phyloP scores from a whole-genome alignment of 2,113 vertebrate genomes.

The Melanerpes aurifrons region DNA sequence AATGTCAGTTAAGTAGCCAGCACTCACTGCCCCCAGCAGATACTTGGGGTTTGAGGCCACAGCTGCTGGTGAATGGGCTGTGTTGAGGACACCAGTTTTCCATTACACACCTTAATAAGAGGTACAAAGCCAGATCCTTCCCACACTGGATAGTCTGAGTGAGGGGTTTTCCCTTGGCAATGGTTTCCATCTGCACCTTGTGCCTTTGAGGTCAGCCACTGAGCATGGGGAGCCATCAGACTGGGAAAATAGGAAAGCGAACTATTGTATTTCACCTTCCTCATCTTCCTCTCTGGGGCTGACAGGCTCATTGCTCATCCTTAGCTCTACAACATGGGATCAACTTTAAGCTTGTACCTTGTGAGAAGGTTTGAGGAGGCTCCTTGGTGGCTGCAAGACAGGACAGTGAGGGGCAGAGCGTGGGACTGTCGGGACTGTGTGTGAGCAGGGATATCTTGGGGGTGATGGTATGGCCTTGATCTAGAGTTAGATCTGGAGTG shows the following conservation, averaged over 20 bases:
- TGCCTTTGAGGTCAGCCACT: background rate
- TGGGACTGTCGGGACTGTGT: background rate
- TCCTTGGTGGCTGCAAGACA: background rate
- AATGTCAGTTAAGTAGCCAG: background rate
- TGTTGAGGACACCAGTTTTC: background rate
- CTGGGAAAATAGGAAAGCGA: background rate
- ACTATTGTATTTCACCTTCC: background rate
- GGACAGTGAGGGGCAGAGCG: rapidly evolving
- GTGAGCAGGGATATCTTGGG: background rate
- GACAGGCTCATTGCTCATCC: background rate
- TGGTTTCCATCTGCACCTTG: rapidly evolving
- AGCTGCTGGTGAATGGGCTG: background rate
- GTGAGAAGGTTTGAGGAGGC: background rate
- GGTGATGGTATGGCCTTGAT: background rate
- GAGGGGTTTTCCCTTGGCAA: background rate
- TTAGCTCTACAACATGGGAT: background rate
- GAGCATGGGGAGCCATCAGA: background rate
- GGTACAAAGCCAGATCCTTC: background rate
- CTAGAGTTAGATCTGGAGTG: background rate
- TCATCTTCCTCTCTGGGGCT: background rate
- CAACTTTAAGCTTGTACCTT: background rate
- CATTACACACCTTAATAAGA: background rate
- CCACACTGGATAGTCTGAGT: background rate
- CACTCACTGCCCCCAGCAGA: background rate
- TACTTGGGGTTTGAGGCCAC: background rate